phyloP scores from a whole-genome alignment of 1,140 invertebrate species.

The Leptoteleia sp. region DNA sequence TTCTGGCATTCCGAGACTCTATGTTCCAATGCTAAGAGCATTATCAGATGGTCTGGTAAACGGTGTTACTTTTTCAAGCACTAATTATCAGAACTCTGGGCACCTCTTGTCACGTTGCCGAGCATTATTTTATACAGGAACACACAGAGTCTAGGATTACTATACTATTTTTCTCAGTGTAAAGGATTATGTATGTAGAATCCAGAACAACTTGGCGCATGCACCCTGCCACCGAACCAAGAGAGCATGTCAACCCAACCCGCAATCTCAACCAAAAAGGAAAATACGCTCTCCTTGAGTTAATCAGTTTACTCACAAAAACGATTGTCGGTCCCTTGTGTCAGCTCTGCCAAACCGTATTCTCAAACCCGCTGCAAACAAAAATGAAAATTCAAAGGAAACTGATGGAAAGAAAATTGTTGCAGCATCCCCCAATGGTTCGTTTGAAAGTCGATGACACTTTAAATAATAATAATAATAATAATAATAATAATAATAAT shows the following conservation, averaged over 20 bases:
- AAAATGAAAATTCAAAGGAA: slow-evolving; percentile 24
- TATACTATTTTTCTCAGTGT: no score
- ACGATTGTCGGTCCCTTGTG: slow-evolving; percentile 70
- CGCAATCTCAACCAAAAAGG: slow-evolving; percentile 12
- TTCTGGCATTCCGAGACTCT: no score
- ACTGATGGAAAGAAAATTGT: not conserved
- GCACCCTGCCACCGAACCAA: slow-evolving; percentile 48
- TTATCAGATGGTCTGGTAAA: no score
- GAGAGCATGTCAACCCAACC: slow-evolving; percentile 36
- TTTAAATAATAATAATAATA: no score
- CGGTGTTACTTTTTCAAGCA: no score
- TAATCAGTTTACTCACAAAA: slow-evolving; percentile 74
- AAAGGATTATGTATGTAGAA: slow-evolving; percentile 2
- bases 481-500: no score
- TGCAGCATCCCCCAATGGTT: slow-evolving; percentile 5
- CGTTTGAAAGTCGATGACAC: not conserved
- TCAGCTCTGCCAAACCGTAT: slow-evolving; percentile 68
- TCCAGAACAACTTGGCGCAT: slow-evolving; percentile 29
- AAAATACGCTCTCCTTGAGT: slow-evolving; percentile 4
- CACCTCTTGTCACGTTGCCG: no score
- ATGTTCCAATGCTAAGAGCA: no score
- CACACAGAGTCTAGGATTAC: no score
- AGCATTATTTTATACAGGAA: no score
- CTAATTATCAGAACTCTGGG: no score
- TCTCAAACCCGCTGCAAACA: slow-evolving; percentile 75